These are phyloP conservation scores for Mastomys coucha DNA, from an alignment of 2,113 vertebrate genomes.

Conservation along the genomic window DNA sequence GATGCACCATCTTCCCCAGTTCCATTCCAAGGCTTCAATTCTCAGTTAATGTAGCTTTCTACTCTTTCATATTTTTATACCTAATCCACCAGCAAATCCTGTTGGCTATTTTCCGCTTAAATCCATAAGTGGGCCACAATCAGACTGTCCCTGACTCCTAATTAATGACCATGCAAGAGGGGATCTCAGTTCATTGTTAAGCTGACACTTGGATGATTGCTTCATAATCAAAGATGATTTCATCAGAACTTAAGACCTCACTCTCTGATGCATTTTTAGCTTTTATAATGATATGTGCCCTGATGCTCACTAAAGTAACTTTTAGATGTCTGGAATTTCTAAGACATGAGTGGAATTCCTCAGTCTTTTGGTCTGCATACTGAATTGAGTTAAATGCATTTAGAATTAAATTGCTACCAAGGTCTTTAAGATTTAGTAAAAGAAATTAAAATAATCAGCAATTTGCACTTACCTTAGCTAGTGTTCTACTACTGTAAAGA, in stretches of 20 bases:
- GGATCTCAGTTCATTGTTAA: slow-evolving; percentile 34
- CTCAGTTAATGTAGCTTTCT: background rate
- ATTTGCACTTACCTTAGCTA: background rate
- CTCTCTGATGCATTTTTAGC: background rate
- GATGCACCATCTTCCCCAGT: background rate
- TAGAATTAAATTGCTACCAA: slow-evolving; percentile 40
- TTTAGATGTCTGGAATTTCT: slow-evolving; percentile 52
- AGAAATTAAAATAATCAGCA: background rate
- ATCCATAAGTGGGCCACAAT: background rate
- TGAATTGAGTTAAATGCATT: background rate
- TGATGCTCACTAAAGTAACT: slow-evolving; percentile 28
- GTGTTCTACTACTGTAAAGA: background rate
- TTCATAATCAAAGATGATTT: slow-evolving; percentile 42
- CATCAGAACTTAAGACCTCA: background rate
- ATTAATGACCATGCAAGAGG: background rate
- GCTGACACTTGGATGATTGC: background rate
- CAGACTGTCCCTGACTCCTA: background rate
- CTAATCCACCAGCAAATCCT: background rate
- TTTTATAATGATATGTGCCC: slow-evolving; percentile 18
- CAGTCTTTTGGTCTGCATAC: background rate
- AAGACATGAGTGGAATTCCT: slow-evolving; percentile 19
- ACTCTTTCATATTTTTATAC: background rate
- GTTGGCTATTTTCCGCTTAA: slow-evolving; percentile 19
- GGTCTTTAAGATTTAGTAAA: slow-evolving; percentile 8
- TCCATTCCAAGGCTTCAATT: background rate